Base-by-base conservation (phyloP, 2,888 invertebrate genomes). In the Xanthia togata region DNA sequence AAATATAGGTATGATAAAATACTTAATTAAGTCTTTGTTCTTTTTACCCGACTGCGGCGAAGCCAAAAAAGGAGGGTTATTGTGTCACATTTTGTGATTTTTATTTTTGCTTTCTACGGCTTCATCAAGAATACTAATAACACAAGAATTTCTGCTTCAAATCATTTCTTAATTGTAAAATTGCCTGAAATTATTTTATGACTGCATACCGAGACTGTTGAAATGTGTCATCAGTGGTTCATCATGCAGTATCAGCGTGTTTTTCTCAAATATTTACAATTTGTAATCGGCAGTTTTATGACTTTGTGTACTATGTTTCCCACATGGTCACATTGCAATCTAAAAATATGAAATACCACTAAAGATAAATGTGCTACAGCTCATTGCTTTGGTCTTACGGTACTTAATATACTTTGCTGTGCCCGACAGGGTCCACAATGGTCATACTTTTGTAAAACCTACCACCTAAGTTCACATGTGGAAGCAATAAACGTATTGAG, bases 191-290 rank as follows among this genome's bases (percentile, higher is more conserved):
- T 35, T 20, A 23, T 60, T 17, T 17, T 23, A 38, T 26, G 23
- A 23, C 0, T 26, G 4, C 35, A 73, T 17, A 50, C 23, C 6
- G 26, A 72, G 26, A 38, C 11, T 38, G 38, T 14, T 5, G 47
- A 17, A 31, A 76, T 4, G 0, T n/a, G 14, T 31, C 76, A 60
- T 62, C 31, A 11, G 38, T 14, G 31, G n/a, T 60, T 76, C 9
- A 62, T n/a, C 62, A 75, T 41, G n/a, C 69, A 69, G 11, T 69
- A 67, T 17, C 67, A 23, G 23, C 35, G 8, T 31, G 14, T n/a
- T 47, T 59, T 23, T 38, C 12, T 75, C 12, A 57, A 47, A 75
- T 59, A 44, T n/a, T 47, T 75, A 35, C 23, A 4, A 44, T 44
- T 8, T 31, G 17, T 69, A 44, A 69, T 17, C 12, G n/a, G 44